Percentiles rank a stretch among this genome's conserved stretches.
Evolutionary conservation across 2,797 vertebrate species (phyloP).

Genomic region (Australoheros facetus): DNA sequence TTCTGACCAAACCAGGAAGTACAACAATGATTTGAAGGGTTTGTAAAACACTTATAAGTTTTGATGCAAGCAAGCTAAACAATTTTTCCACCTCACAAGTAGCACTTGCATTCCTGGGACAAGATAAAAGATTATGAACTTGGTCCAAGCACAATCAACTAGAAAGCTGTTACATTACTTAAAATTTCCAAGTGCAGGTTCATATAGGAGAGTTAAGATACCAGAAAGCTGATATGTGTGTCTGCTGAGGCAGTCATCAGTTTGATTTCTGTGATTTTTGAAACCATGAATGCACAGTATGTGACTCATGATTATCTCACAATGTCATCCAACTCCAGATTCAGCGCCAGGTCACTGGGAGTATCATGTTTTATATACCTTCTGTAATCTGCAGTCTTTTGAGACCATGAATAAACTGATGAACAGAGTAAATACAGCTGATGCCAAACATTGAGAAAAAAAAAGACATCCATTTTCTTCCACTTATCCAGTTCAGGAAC

Average conservation of each 20-base stretch:
- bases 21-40: neutral
- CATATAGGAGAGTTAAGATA: neutral
- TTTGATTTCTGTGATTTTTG: neutral
- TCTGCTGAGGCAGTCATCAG: neutral
- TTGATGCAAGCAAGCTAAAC: constrained; percentile 62
- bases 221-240: neutral
- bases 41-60: constrained; percentile 55
- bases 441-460: neutral
- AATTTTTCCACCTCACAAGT: neutral
- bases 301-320: neutral
- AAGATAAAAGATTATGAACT: constrained; percentile 33
- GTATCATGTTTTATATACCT: neutral
- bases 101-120: constrained; percentile 49
- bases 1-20: neutral
- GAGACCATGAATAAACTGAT: neutral
- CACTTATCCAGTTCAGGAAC: neutral
- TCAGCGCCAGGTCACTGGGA: rapidly evolving
- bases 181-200: neutral
- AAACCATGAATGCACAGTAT: neutral
- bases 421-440: neutral
- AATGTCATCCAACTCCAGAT: neutral
- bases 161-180: neutral
- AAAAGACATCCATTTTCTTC: neutral
- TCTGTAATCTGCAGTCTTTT: neutral
- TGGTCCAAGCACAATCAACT: neutral